Evolutionary conservation across 2,113 vertebrate genomes (phyloP), one percentile per base, ranked within the genome.

Genomic region (Eulemur macaco): DNA sequence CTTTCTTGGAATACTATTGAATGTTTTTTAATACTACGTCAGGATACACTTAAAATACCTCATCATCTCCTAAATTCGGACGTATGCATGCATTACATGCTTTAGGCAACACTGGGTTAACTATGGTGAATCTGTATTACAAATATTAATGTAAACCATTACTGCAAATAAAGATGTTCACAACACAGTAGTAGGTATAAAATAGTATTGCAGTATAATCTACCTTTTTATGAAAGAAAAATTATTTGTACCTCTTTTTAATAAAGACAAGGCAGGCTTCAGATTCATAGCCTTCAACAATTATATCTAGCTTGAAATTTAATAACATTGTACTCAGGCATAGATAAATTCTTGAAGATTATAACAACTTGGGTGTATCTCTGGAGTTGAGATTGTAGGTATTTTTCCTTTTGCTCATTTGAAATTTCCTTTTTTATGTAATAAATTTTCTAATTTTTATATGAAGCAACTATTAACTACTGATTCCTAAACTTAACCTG

Each of bases 191-290:
- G 34, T 74, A 82, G 34, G 34, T 88, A 93, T 93, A 58, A 96
- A 88, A 56, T 47, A 93, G 42, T 50, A 83, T 1, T 78, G n/a
- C 21, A 87, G 39, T 7, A 63, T 13, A 69, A 73, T 68, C 14
- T 81, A 50, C 39, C 74, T 91, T 85, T 82, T 91, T 81, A 78
- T 92, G 63, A 92, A 91, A 93, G 68, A n/a, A 84, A 95, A 86
- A 86, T 47, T 85, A 89, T 68, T 31, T 17, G n/a, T 15, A 60
- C 13, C 66, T 69, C 17, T 76, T 94, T 82, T 68, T 78, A 92
- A 85, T 29, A 91, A 58, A 91, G 69, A 93, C 11, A 81, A 95
- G 42, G 47, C 27, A 87, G 39, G 52, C 1, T 60, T 96, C 50
- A 80, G 17, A 25, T 56, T 82, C 63, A 86, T 0, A 69, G 39